These are phyloP conservation scores for Okapia johnstoni DNA, from an alignment of 2,113 vertebrate genomes.

Conservation along the genomic window DNA sequence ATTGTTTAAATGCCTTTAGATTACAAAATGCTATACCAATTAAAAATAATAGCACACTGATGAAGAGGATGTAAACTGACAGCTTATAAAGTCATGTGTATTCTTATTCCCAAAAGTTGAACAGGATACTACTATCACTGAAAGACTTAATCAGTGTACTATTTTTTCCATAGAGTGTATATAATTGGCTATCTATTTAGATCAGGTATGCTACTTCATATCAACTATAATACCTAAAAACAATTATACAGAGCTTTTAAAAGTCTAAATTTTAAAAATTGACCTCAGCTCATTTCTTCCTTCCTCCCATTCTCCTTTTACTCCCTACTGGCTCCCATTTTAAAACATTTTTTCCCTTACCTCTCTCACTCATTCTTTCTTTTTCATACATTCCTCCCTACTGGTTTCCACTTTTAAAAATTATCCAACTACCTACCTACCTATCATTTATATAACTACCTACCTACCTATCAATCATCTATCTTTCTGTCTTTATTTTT, in stretches of 20 bases:
- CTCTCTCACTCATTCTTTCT: neutral
- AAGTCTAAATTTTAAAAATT: neutral
- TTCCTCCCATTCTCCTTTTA: neutral
- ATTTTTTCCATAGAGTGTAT: neutral
- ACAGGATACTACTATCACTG: neutral
- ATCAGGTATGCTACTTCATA: neutral
- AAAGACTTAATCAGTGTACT: neutral
- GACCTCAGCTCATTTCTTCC: neutral
- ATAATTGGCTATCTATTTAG: neutral
- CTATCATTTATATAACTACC: neutral
- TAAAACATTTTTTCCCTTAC: neutral
- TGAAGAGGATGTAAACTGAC: neutral
- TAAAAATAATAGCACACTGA: neutral
- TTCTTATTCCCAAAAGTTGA: neutral
- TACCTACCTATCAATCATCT: neutral
- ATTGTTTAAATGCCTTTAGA: neutral
- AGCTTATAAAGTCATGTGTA: neutral
- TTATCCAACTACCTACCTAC: neutral
- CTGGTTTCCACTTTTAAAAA: neutral
- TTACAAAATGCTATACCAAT: neutral
- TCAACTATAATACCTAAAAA: neutral
- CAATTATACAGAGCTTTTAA: neutral
- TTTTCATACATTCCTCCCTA: neutral
- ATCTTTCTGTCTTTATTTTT: neutral
- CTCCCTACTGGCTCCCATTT: neutral